These are phyloP conservation scores for Maccullochella peelii DNA, from an alignment of 2,113 vertebrate genomes.

Conservation along the genomic window DNA sequence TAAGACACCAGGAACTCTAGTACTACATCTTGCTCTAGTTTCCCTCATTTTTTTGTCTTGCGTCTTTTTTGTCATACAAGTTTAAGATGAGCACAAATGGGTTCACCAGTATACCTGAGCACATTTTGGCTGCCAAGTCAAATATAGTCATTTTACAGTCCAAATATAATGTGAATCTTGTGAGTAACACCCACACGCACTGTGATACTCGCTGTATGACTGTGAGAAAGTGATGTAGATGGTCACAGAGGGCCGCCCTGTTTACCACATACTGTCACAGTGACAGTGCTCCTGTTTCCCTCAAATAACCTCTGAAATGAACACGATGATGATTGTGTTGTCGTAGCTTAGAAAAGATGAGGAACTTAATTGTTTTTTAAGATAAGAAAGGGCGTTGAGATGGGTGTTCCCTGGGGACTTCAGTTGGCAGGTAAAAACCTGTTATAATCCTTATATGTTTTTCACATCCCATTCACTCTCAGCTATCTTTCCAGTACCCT, in stretches of 20 bases:
- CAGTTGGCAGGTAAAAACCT: neutral
- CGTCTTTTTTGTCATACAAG: neutral
- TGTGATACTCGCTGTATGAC: neutral
- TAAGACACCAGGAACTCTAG: neutral
- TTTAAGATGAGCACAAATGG: neutral
- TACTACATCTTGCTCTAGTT: neutral
- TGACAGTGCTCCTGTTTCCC: neutral
- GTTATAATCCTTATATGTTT: neutral
- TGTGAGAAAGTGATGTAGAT: conserved; percentile 14
- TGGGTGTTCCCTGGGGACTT: neutral
- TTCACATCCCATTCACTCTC: neutral
- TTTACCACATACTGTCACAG: neutral
- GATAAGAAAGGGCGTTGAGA: neutral
- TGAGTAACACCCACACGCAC: neutral
- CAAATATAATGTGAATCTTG: neutral
- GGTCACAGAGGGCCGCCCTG: neutral
- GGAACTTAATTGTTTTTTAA: neutral
- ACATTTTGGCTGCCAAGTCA: neutral
- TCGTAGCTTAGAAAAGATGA: neutral
- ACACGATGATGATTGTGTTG: neutral
- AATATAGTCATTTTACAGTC: neutral
- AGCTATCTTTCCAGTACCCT: neutral
- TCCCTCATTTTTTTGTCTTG: neutral
- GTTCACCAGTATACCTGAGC: neutral
- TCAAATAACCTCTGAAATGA: neutral